Evolutionary conservation across 1,140 invertebrate genomes (phyloP).

Genomic region (Drosophila watanabei): DNA sequence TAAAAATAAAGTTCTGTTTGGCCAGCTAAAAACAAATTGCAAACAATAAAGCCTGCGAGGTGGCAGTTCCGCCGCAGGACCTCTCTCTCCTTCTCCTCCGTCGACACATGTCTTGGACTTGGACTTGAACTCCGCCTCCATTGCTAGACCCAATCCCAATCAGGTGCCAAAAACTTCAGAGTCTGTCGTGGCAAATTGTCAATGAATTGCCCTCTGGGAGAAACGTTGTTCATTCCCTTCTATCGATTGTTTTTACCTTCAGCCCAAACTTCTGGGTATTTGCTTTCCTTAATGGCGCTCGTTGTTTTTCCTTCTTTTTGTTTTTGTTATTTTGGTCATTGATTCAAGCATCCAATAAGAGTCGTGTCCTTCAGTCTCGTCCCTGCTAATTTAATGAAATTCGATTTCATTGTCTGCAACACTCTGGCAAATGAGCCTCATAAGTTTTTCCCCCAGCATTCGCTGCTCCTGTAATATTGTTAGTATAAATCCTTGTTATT

Average conservation of each 20-base stretch:
- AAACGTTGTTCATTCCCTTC: constrained; percentile 16
- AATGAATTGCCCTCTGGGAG: constrained; percentile 61
- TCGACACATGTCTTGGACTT: constrained; percentile 42
- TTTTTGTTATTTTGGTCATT: constrained; percentile 57
- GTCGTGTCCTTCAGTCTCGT: constrained; percentile 29
- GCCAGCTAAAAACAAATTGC: constrained; percentile 81
- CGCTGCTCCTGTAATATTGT: constrained; percentile 29
- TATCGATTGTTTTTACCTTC: constrained; percentile 65
- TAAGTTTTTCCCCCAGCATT: constrained; percentile 9
- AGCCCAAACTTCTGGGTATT: constrained; percentile 15
- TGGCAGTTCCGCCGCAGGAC: constrained; percentile 31
- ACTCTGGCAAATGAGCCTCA: constrained; percentile 66
- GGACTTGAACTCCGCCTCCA: background rate
- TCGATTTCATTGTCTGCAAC: constrained; percentile 61
- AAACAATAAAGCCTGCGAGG: constrained; percentile 69
- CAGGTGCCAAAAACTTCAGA: constrained; percentile 56
- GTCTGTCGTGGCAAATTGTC: constrained; percentile 56
- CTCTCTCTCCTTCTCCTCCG: constrained; percentile 10
- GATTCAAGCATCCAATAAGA: constrained; percentile 55
- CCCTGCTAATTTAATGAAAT: constrained; percentile 58
- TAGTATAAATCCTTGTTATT: constrained; percentile 57
- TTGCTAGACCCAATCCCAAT: constrained; percentile 14
- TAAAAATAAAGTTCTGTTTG: constrained; percentile 77
- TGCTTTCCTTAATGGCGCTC: constrained; percentile 49
- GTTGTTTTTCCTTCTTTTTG: constrained; percentile 12